These are phyloP conservation scores for Atractosteus spatula DNA, from an alignment of 2,113 vertebrate species.

Conservation along the genomic window DNA sequence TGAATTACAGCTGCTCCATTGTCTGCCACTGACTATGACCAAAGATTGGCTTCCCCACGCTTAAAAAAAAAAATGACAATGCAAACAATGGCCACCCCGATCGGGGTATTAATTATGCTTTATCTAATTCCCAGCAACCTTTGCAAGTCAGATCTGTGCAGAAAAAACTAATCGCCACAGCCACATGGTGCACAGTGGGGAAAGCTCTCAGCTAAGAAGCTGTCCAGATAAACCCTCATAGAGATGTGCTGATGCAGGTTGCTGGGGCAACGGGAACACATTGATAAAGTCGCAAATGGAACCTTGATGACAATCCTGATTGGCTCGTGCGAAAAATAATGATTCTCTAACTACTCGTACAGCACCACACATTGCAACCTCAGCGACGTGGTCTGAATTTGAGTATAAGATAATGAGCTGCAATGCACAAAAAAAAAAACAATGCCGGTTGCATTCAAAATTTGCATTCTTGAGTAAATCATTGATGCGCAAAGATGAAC, in stretches of 20 bases:
- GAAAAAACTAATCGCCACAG: constrained; percentile 62
- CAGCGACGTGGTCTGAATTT: constrained; percentile 28
- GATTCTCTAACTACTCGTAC: constrained; percentile 11
- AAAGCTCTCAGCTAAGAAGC: constrained; percentile 49
- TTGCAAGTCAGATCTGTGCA: constrained; percentile 42
- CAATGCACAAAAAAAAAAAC: constrained; percentile 17
- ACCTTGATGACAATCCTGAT: constrained; percentile 54
- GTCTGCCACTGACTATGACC: constrained; percentile 61
- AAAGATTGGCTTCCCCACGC: constrained; percentile 47
- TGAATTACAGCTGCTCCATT: constrained; percentile 71
- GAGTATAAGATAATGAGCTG: constrained; percentile 19
- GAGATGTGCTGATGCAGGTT: constrained; percentile 59
- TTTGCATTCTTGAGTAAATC: constrained; percentile 5
- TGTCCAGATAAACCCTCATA: constrained; percentile 40
- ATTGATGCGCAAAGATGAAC: constrained; percentile 4
- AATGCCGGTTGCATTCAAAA: not conserved
- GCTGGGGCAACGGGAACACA: constrained; percentile 64
- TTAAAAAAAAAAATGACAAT: constrained; percentile 44
- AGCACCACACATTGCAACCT: constrained; percentile 8
- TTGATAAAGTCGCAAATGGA: constrained; percentile 60
- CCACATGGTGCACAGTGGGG: constrained; percentile 68
- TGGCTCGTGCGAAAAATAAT: constrained; percentile 48
- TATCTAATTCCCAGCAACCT: constrained; percentile 67
- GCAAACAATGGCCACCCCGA: constrained; percentile 51
- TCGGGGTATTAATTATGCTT: constrained; percentile 55